Evolutionary conservation across 1,140 invertebrate genomes (phyloP), one percentile per base, ranked within the genome.

Genomic region (Drosophila dunni): DNA sequence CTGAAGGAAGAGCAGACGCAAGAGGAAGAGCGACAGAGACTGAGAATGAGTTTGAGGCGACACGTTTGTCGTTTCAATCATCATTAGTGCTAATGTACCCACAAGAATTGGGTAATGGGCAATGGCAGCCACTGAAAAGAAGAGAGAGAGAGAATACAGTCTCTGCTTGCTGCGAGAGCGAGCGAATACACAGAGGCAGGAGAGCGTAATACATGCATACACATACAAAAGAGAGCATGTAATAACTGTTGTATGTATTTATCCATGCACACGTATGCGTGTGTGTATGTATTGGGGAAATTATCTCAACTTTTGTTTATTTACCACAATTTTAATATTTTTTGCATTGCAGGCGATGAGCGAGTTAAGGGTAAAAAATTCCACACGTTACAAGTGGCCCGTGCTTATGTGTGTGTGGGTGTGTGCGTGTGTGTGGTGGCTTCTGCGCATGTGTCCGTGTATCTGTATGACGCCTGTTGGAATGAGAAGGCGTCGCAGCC

Each of bases 51-150:
- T 44, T 29, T 15, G 66, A 66, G 66, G 73, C 76, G 76, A 86
- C 83, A 88, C 83, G 83, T 88, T 88, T 88, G 75, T 81, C 91
- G 91, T 92, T 92, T 92, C 91, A 92, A 92, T 92, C 91, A 92
- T 92, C 91, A 92, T 92, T 92, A 92, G 91, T 68, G 77, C 90
- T 92, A 92, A 92, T 92, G 85, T 92, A 92, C 91, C 91, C 91
- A 92, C 91, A 92, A 90, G 86, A 91, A 92, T 92, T 91, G 86
- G 84, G 42, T 24, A 38, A 33, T 53, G 58, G 48, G 81, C 56
- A 80, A 82, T 85, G 78, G 58, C 69, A 40, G 34, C 64, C 58
- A 68, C 54, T 17, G 66, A 34, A 45, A 68, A 34, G 53, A 20
- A 20, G 38, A 74, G 58, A 24, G 53, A 48, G n/a, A 29, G 24